Evolutionary conservation across 1,140 invertebrate genomes (phyloP), one percentile per base, ranked within the genome.

Genomic region (Cotesia chilonis): DNA sequence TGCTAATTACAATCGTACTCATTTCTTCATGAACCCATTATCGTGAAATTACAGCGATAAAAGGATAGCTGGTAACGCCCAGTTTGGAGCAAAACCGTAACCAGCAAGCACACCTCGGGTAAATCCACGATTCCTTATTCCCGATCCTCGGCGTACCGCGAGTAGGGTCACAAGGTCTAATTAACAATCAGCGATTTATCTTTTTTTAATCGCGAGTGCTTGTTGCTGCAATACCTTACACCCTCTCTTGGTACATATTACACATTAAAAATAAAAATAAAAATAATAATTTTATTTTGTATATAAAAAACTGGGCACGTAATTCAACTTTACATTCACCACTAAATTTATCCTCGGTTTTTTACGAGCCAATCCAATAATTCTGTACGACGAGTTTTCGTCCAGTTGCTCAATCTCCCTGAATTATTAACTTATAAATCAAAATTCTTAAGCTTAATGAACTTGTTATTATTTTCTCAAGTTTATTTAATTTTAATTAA

Each of bases 121-220:
- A 66, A 28, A 10, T 52, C 47, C 41, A 28, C 14, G 17, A 47
- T 63, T 41, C 41, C 37, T 41, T 17, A 17, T 14, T 57, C 36
- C n/a, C 14, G 20, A 28, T 5, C 28, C 28, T 10, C 14, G 17
- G 51, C 61, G 47, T 17, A 14, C 54, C 12, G 4, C 54, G 76
- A 69, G 28, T 28, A 79, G 70, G 77, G 75, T 82, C 77, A 78
- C 66, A 75, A 77, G 77, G 74, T 80, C 79, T 84, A 83, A 84
- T 84, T 84, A 84, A 80, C 79, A 83, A 84, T 84, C 79, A 83
- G 76, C 74, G 74, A 77, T 82, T 82, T 83, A 82, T 78, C 78
- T 76, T 72, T 69, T 63, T 71, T 65, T 63, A 75, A 83, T 81
- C 78, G 71, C 20, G 68, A 14, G 47, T 12, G 36, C 60, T n/a